Conservation (phyloP, 2,888 invertebrate species). For the Drosophila mettleri region DNA sequence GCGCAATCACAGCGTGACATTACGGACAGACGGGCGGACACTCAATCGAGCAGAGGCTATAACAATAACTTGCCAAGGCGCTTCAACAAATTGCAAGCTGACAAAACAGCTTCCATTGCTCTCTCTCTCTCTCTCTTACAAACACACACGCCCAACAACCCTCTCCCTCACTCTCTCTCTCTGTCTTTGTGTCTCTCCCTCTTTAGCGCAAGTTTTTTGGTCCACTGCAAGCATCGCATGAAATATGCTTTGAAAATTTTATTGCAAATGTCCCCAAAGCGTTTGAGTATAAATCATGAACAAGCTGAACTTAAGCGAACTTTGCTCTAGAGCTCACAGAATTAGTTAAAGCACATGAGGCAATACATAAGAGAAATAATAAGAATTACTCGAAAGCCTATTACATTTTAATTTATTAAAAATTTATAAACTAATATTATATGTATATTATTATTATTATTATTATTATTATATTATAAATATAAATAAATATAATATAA, state of each 20-base stretch:
- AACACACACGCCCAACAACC: no score
- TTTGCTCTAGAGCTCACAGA: not conserved
- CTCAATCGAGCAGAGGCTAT: conserved; percentile 42
- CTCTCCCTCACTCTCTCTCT: no score
- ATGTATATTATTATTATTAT: no score
- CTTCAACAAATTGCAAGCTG: conserved; percentile 54
- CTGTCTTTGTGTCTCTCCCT: not conserved
- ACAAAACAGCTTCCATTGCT: conserved; percentile 24
- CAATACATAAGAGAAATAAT: not conserved
- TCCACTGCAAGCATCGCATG: conserved; percentile 44
- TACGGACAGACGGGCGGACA: conserved; percentile 33
- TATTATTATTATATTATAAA: no score
- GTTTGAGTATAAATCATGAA: conserved; percentile 48
- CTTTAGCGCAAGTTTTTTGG: conserved; percentile 38
- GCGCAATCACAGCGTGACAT: conserved; percentile 74
- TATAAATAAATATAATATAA: no score
- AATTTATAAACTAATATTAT: no score
- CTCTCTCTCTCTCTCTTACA: not conserved
- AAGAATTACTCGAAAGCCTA: not conserved
- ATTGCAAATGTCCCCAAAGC: conserved; percentile 53
- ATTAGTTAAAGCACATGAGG: conserved; percentile 1
- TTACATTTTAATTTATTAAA: no score
- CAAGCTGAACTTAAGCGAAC: conserved; percentile 6
- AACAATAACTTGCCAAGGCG: conserved; percentile 54
- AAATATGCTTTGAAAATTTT: conserved; percentile 65